These are phyloP conservation scores for Idaea dimidiata DNA, from an alignment of 2,888 invertebrate species.

Conservation along the genomic window DNA sequence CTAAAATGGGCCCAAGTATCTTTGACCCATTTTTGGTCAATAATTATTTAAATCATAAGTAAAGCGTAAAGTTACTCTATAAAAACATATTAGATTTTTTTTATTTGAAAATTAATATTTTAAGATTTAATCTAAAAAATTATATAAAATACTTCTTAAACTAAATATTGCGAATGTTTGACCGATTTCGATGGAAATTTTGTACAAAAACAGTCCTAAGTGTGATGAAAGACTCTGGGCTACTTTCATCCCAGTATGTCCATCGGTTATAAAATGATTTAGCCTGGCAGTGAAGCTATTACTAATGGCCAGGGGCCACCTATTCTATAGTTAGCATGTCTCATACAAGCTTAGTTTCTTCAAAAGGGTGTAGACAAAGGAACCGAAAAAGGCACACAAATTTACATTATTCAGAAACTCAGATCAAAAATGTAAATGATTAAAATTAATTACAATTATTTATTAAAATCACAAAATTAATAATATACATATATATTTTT, in stretches of 20 bases:
- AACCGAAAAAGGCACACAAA: too few relatives aligned
- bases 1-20: too few relatives aligned
- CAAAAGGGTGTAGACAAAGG: too few relatives aligned
- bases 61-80: constrained; percentile 32
- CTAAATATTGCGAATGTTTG: not conserved
- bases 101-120: not conserved
- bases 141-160: constrained; percentile 6
- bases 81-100: not conserved
- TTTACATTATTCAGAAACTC: too few relatives aligned
- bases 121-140: constrained; percentile 8
- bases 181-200: not conserved
- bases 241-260: not conserved
- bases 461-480: too few relatives aligned
- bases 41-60: constrained; percentile 15
- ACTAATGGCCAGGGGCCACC: too few relatives aligned
- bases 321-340: too few relatives aligned
- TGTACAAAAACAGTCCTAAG: not conserved
- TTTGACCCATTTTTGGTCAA: not conserved
- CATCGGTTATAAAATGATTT: not conserved
- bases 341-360: too few relatives aligned
- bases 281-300: too few relatives aligned
- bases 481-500: too few relatives aligned
- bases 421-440: too few relatives aligned
- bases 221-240: not conserved
- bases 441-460: too few relatives aligned